A percentile compares a stretch with the other conserved stretches of the same genome.
Evolutionary conservation across 53 echinoderm and acorn worm genomes (phyloP).

Genomic region (Hippasteria phrygiana): DNA sequence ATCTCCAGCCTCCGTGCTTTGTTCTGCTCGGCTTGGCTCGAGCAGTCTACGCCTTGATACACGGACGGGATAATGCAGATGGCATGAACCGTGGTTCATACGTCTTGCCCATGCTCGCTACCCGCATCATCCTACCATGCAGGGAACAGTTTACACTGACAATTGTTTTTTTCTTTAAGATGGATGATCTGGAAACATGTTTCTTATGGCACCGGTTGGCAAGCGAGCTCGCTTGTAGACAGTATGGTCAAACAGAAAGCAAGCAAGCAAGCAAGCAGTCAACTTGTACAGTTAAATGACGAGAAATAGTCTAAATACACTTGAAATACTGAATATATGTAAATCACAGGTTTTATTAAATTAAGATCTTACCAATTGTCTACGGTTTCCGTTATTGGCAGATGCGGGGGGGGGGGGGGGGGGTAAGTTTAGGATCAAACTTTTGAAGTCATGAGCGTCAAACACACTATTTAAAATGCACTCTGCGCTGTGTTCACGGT

Average conservation of each 20-base stretch:
- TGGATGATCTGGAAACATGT: background rate
- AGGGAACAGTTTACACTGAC: background rate
- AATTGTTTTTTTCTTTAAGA: background rate
- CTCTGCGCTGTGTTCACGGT: background rate
- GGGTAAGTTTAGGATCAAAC: too few relatives aligned
- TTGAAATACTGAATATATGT: too few relatives aligned
- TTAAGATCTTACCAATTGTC: too few relatives aligned
- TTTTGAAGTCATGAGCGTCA: too few relatives aligned
- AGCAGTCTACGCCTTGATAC: background rate
- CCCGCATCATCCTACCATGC: constrained; percentile 15
- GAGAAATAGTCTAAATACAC: too few relatives aligned
- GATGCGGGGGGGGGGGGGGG: too few relatives aligned
- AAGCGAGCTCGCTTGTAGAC: background rate
- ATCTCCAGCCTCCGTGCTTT: constrained; percentile 33
- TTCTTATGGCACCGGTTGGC: background rate
- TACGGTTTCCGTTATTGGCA: too few relatives aligned
- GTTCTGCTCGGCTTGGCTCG: constrained; percentile 54
- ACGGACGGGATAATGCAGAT: background rate
- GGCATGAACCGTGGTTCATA: background rate
- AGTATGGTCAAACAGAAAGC: background rate
- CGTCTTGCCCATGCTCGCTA: background rate
- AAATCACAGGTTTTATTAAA: too few relatives aligned
- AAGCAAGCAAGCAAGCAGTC: background rate
- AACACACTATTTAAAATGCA: too few relatives aligned
- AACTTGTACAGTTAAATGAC: background rate